Base-by-base conservation (phyloP, 1,140 invertebrate genomes). In the Patella vulgata region DNA sequence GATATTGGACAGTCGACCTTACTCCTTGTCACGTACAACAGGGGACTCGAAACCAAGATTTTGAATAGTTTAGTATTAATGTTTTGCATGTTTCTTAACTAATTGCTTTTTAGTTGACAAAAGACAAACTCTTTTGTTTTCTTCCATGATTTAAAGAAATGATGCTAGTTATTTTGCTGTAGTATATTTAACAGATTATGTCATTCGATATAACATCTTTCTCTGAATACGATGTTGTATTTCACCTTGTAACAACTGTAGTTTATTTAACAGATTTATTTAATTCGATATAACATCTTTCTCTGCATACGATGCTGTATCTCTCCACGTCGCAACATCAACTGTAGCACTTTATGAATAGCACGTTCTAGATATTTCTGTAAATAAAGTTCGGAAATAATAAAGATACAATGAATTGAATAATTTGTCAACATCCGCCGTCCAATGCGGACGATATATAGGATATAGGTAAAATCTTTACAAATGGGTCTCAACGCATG, bases 201-300 rank as follows among this genome's bases (percentile, higher is more conserved):
- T 94, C 12, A 99, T 86, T 77, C 97, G 88, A 82, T 95, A 98
- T 1, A 99, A 87, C 92, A 99, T 95, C 88, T 97, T 99, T 54
- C 96, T 89, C 82, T 99, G 97, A 87, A 96, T 90, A 50, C 96
- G 88, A 85, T 98, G 93, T 73, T 98, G 95, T 40, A 99, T 84
- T 82, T 99, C 96, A 4, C 96, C 97, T 53, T 96, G 88, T 39
- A 95, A 86, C 63, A 98, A 92, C 94, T 25, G 3, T 43, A 27
- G 14, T 14, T 8, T 36, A 36, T 5, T 36, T 36, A 8, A 8
- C 33, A 36, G 33, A 36, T 42, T 85, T 82, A 90, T 69, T 89
- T 94, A 12, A 99, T 86, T 77, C 97, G 88, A 82, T 95, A 98
- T 1, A 99, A 87, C 92, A 99, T 95, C 88, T 97, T 99, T 54